A percentile compares a stretch with the other conserved stretches of the same genome.
These are phyloP conservation scores for Gibbula magus DNA, from an alignment of 2,888 invertebrate genomes.

Conservation along the genomic window DNA sequence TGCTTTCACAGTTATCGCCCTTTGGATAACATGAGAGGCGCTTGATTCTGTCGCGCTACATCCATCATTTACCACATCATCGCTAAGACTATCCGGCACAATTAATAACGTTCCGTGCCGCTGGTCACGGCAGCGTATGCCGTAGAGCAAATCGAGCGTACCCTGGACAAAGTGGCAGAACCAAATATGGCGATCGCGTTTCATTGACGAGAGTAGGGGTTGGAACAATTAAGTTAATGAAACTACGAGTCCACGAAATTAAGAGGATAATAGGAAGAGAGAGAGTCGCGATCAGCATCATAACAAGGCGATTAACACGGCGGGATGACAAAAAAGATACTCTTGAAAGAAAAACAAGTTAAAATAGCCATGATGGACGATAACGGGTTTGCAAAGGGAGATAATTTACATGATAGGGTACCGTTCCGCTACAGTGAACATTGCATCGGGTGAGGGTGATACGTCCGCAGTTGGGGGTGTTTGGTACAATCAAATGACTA, in stretches of 20 bases:
- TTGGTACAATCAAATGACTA: no score
- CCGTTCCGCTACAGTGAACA: no score
- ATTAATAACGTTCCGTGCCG: slow-evolving; percentile 11
- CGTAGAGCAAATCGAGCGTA: slow-evolving; percentile 13
- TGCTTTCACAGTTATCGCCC: neutral
- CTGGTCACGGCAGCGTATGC: neutral
- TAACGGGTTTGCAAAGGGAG: no score
- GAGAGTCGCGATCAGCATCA: neutral
- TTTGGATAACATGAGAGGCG: neutral
- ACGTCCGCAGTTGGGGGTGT: no score
- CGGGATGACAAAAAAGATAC: no score
- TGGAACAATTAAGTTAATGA: slow-evolving; percentile 12
- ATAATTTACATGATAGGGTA: no score
- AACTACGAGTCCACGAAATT: neutral
- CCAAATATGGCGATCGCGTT: neutral
- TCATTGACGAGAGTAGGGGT: neutral
- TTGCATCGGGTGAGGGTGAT: no score
- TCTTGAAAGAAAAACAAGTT: no score
- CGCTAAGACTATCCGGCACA: neutral
- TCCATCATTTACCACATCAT: neutral
- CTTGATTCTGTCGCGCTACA: neutral
- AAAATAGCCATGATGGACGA: no score
- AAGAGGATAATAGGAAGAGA: neutral
- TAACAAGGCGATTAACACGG: no score
- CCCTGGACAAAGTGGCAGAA: slow-evolving; percentile 9